phyloP scores from a whole-genome alignment of 2,888 invertebrate genomes.

The Mythimna vitellina region DNA sequence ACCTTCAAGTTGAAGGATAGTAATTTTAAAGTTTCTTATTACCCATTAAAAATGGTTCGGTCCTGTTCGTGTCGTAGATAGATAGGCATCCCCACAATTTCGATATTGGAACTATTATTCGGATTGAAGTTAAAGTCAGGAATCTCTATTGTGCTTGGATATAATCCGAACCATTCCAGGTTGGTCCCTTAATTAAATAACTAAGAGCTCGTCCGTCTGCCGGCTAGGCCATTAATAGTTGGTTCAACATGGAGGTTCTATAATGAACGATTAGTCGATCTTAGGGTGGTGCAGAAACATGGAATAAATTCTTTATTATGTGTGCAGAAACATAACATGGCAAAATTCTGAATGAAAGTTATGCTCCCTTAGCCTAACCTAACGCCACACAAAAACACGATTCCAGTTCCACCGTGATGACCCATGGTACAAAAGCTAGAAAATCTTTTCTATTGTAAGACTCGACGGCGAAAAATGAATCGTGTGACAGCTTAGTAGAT shows the following conservation, averaged over 20 bases:
- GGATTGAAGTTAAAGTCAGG: slow-evolving; percentile 5
- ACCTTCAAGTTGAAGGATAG: background rate
- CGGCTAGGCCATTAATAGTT: slow-evolving; percentile 17
- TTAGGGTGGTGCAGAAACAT: too few relatives aligned
- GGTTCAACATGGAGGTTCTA: background rate
- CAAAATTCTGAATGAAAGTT: background rate
- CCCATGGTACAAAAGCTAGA: background rate
- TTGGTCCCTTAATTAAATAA: slow-evolving; percentile 50
- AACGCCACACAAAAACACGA: background rate
- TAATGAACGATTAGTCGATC: slow-evolving; percentile 9
- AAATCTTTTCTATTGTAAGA: background rate
- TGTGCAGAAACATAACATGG: too few relatives aligned
- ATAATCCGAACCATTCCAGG: slow-evolving; percentile 25
- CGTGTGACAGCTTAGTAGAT: slow-evolving; percentile 16
- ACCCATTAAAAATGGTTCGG: background rate
- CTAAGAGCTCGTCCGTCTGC: slow-evolving; percentile 12
- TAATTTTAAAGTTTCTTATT: background rate
- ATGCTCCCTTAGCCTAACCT: background rate
- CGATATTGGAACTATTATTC: slow-evolving; percentile 28
- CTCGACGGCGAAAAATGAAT: slow-evolving; percentile 9
- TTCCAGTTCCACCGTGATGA: background rate
- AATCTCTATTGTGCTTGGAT: slow-evolving; percentile 21
- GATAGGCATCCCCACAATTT: slow-evolving; percentile 7
- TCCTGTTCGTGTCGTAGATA: background rate
- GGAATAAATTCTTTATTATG: too few relatives aligned